These are phyloP conservation scores for Paragorgia papillata DNA, from an alignment of 92 coral and sea anemone genomes.

Conservation along the genomic window DNA sequence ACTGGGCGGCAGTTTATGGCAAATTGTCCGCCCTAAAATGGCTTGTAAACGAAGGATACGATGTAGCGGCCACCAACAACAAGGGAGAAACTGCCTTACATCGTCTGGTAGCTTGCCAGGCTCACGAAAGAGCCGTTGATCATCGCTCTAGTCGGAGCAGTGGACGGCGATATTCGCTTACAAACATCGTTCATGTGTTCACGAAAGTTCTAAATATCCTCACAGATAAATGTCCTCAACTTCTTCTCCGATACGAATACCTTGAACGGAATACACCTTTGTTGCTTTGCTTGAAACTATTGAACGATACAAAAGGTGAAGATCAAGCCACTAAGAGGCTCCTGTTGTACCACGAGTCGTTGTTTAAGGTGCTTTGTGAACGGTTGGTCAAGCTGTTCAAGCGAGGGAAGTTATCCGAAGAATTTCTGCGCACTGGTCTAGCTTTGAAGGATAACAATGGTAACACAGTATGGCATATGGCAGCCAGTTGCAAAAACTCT, in stretches of 20 bases:
- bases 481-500: background rate
- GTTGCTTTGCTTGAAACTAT: constrained; percentile 18
- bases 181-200: constrained; percentile 22
- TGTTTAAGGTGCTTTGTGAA: constrained; percentile 36
- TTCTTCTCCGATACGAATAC: constrained; percentile 23
- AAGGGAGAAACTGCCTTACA: constrained; percentile 30
- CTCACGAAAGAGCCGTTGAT: constrained; percentile 38
- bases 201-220: constrained; percentile 21
- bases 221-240: constrained; percentile 14
- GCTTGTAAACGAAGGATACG: constrained; percentile 25
- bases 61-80: constrained; percentile 20
- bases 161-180: constrained; percentile 18
- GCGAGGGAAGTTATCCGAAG: constrained; percentile 10
- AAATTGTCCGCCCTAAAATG: constrained; percentile 30
- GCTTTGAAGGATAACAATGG: constrained; percentile 3
- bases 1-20: constrained; percentile 43
- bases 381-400: constrained; percentile 11
- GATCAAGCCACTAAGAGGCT: constrained; percentile 4
- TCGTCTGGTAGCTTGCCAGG: constrained; percentile 30
- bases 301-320: constrained; percentile 1
- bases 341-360: constrained; percentile 14
- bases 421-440: constrained; percentile 30
- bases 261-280: constrained; percentile 22
- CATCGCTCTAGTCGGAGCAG: background rate
- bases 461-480: constrained; percentile 30